Conservation (phyloP, 37 sponge, comb jelly and placozoan genomes). For the Ephydatia muelleri region DNA sequence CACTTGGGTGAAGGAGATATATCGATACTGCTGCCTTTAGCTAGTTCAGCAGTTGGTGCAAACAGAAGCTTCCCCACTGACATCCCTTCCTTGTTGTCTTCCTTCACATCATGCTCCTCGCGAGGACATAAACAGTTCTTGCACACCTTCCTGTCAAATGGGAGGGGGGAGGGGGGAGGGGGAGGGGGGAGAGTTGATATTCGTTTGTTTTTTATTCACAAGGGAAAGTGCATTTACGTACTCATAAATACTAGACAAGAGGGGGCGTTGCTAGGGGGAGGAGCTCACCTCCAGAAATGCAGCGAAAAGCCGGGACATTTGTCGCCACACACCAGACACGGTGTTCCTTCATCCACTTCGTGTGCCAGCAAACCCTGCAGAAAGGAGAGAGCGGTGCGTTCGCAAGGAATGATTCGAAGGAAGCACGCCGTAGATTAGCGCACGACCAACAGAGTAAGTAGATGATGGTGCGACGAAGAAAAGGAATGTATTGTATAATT, state of each 20-base stretch:
- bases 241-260: too few species aligned
- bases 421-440: too few species aligned
- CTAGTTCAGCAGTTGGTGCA: conserved; percentile 39
- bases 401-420: too few species aligned
- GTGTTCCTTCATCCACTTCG: conserved; percentile 89
- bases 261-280: too few species aligned
- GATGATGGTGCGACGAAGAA: too few species aligned
- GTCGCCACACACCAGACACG: conserved; percentile 82
- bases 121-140: conserved; percentile 80
- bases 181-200: neutral
- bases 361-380: conserved; percentile 85
- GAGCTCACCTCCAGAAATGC: conserved; percentile 94
- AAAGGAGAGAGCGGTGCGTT: too few species aligned
- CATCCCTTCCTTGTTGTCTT: conserved; percentile 14
- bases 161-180: neutral
- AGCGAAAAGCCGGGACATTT: conserved; percentile 87
- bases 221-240: too few species aligned
- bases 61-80: conserved; percentile 52
- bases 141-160: conserved; percentile 68
- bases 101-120: conserved; percentile 80
- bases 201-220: too few species aligned
- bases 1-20: conserved; percentile 30
- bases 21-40: neutral
- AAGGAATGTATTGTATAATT: too few species aligned
- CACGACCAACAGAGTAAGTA: too few species aligned